Conservation (phyloP, 2,797 vertebrate species). For the Sarcophilus harrisii region DNA sequence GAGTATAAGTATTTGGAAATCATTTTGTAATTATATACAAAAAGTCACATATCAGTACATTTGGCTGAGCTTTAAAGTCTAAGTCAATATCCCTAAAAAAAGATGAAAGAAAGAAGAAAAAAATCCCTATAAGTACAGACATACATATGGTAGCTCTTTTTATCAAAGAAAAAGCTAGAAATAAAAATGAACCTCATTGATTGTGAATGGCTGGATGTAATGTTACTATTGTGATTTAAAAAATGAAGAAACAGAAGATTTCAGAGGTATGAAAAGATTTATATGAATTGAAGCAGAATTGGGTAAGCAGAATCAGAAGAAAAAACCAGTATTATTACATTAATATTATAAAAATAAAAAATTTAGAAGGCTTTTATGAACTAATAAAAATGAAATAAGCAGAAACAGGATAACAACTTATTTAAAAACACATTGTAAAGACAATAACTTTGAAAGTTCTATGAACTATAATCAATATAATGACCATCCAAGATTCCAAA, state of each 20-base stretch:
- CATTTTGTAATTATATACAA: background rate
- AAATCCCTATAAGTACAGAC: background rate
- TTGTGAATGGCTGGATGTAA: background rate
- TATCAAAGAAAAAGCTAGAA: background rate
- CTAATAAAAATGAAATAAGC: background rate
- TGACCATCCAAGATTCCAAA: background rate
- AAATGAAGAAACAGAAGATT: background rate
- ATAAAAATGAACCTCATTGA: background rate
- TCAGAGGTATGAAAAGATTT: background rate
- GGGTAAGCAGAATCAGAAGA: background rate
- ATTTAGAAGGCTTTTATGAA: background rate
- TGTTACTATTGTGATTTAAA: background rate
- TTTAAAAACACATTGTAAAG: background rate
- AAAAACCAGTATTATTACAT: background rate
- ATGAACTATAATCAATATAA: background rate
- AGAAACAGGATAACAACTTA: background rate
- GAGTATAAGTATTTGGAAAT: background rate
- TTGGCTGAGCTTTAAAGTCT: background rate
- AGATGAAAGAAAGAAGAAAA: background rate
- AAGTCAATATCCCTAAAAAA: background rate
- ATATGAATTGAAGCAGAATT: background rate
- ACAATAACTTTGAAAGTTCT: background rate
- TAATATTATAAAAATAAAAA: background rate
- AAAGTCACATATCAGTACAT: background rate
- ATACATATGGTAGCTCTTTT: background rate